Percentiles rank a stretch among this genome's conserved stretches.
These are phyloP conservation scores for Magallana gigas DNA, from an alignment of 1,140 invertebrate genomes.

Conservation along the genomic window DNA sequence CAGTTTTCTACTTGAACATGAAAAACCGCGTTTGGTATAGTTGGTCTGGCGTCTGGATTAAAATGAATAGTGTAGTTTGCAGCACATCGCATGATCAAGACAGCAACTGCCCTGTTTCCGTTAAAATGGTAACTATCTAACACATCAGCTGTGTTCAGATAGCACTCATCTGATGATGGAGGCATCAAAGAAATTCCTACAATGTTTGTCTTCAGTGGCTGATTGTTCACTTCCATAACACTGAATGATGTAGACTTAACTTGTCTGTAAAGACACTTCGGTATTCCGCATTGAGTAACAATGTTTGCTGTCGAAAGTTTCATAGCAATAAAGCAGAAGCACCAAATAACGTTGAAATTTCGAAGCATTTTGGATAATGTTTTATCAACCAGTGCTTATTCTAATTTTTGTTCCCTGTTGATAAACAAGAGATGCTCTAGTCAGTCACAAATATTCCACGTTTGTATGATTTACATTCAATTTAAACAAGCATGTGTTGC, in stretches of 20 bases:
- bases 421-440: too few species aligned
- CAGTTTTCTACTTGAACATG: slow-evolving; percentile 45
- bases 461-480: too few species aligned
- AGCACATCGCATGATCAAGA: background rate
- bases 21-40: background rate
- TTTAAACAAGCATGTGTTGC: too few species aligned
- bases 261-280: background rate
- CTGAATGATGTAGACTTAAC: background rate
- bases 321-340: background rate
- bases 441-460: too few species aligned
- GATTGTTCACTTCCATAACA: slow-evolving; percentile 1
- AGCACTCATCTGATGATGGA: slow-evolving; percentile 20
- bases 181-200: background rate
- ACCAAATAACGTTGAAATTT: background rate
- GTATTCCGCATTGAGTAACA: background rate
- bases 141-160: slow-evolving; percentile 25
- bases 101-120: background rate
- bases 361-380: background rate
- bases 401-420: too few species aligned
- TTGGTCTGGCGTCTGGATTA: background rate
- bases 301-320: background rate
- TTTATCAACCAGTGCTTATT: too few species aligned
- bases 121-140: slow-evolving; percentile 17
- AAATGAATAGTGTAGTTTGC: background rate
- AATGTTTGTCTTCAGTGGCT: background rate